Base-by-base conservation (phyloP, 2,797 vertebrate species). In the Chaenodraco wilsoni region DNA sequence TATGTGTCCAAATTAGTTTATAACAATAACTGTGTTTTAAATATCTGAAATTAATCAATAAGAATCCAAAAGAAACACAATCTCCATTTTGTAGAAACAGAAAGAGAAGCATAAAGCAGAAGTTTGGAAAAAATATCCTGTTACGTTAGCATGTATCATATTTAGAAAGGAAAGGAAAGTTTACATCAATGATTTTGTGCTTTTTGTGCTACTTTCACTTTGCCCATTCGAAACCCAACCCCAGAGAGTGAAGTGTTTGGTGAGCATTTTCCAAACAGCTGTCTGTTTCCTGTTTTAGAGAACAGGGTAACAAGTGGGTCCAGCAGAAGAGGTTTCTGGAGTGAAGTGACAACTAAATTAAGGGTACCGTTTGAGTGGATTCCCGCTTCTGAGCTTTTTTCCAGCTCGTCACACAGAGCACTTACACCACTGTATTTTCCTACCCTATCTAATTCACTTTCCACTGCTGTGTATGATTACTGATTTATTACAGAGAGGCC, bases 321-420 rank as follows among this genome's bases (percentile, higher is more conserved):
- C 51, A 56, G 72, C 21, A 37, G 69, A 14, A 19, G 15, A 74
- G 58, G 60, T 51, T 78, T 76, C 72, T 59, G 80, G 64, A 66
- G 44, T 63, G 48, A 73, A 57, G 55, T 79, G 82, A 87, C 59
- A 82, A 83, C 80, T 84, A 76, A 75, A 74, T 79, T 51, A 57
- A 74, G 84, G 57, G 69, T 74, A 81, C 62, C 79, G 70, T 79
- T 69, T 73, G 33, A 79, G 74, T 82, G 74, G 66, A 82, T 88
- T 87, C 82, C 69, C 82, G 65, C 73, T 67, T 72, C 73, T 14
- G 49, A 71, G 60, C 16, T 41, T 78, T 76, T 69, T 63, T 37
- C 54, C 50, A 65, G 21, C 56, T 68, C 27, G 51, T 21, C 74
- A 56, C 43, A 56, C 57, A 44, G 48, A 60, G 62, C 55, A 62